Conservation (phyloP, 2,888 invertebrate species). For the Drosophila fungiperda region DNA sequence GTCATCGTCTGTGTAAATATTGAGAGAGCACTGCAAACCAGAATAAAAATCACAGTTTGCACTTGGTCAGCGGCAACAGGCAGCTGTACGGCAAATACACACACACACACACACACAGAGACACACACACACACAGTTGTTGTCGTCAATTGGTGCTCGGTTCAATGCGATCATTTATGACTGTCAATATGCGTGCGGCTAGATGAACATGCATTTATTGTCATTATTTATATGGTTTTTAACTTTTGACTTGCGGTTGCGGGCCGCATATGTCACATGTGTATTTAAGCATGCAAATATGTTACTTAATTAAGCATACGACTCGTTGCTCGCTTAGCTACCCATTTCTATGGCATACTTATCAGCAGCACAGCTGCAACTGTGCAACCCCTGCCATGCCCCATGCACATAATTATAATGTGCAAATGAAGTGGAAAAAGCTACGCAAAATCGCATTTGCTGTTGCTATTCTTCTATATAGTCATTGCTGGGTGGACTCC, state of each 20-base stretch:
- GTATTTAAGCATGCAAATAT: slow-evolving; percentile 22
- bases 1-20: slow-evolving; percentile 67
- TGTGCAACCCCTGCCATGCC: background rate
- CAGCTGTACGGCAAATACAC: slow-evolving; percentile 39
- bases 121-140: background rate
- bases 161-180: slow-evolving; percentile 54
- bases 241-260: slow-evolving; percentile 30
- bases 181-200: slow-evolving; percentile 58
- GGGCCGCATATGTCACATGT: background rate
- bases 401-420: slow-evolving; percentile 65
- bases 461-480: slow-evolving; percentile 1
- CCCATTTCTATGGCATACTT: slow-evolving; percentile 38
- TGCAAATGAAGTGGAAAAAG: slow-evolving; percentile 80
- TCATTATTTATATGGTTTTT: slow-evolving; percentile 43
- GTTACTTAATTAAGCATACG: slow-evolving; percentile 63
- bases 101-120: background rate
- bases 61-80: slow-evolving; percentile 58
- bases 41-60: slow-evolving; percentile 71
- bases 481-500: background rate
- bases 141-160: slow-evolving; percentile 11
- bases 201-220: slow-evolving; percentile 57
- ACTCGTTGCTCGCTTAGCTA: slow-evolving; percentile 19
- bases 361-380: slow-evolving; percentile 19
- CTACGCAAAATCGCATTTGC: slow-evolving; percentile 29
- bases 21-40: slow-evolving; percentile 71